Evolutionary conservation across 2,113 vertebrate genomes (phyloP), one percentile per base, ranked within the genome.

Genomic region (Cebidichthys violaceus): DNA sequence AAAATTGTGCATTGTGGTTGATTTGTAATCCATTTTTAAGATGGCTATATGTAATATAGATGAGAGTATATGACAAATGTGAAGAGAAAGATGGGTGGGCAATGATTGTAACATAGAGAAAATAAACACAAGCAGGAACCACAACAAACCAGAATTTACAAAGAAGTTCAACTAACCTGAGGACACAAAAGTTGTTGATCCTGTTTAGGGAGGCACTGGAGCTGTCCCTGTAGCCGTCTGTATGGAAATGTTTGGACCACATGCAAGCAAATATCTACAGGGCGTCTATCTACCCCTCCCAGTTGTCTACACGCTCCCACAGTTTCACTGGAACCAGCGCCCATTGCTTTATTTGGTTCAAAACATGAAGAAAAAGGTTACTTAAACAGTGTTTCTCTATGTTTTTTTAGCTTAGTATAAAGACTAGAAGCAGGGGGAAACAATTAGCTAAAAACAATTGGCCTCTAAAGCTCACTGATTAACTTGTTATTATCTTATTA

Each of bases 101-200:
- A 31, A 20, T 61, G 18, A 7, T 33, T 31, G 10, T 73, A 8
- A 41, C 9, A 2, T 20, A 22, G 9, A 59, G 9, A 73, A 29
- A 22, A 31, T 4, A 59, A 27, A 20, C 37, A 68, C 33, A 59
- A 33, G 24, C 43, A 50, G 9, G 24, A 29, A 50, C 31, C 17
- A 17, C 27, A 62, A 70, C n/a, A 70, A 39, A 75, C 37, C 13
- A 68, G 22, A 9, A 65, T 0, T 22, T 31, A 27, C 5, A n/a
- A 66, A 45, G 47, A 74, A 45, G 77, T 84, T 33, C 9, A 52
- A 81, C 69, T 59, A 24, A 35, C 6, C n/a, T 14, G 9, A 10
- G 24, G 0, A 24, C 5, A 37, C 2, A 70, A 33, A 77, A 20
- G 29, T 33, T 47, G 55, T 22, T 8, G 7, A 41, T 31, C 77